Base-by-base conservation (phyloP, 2,113 vertebrate genomes). In the Heterocephalus glaber region DNA sequence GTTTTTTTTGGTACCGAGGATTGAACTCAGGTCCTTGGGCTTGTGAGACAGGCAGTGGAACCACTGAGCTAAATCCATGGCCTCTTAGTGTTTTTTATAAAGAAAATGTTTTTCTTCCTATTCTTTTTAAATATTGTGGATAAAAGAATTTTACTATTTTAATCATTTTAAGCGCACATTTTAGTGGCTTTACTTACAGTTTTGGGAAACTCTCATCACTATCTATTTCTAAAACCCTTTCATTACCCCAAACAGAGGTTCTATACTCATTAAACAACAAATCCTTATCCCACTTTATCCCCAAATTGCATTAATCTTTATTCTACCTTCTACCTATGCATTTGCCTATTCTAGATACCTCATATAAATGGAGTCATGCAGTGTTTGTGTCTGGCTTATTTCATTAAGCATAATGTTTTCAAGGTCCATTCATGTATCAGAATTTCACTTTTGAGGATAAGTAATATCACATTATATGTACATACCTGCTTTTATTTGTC, bases 361-460 rank as follows among this genome's bases (percentile, higher is more conserved):
- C 24, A 38, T 44, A 10, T 38, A 61, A 58, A 19, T 17, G 33
- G 33, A 80, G 49, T 13, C n/a, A 41, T 52, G 61, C 13, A 79
- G 47, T 87, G 56, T 85, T 86, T 44, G 86, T 66, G 41, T 63
- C 41, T 92, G 68, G 9, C 35, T 89, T 65, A 72, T 54, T 92
- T 96, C 30, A 92, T 38, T 38, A 85, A 92, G 19, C 47, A 63
- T 26, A 20, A 70, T 22, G 10, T 92, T 92, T 92, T 92, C 2
- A 41, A 52, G 56, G 33, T 89, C 89, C 35, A 85, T 89, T 35
- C 2, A 8, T n/a, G 4, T 52, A 52, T 81, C 19, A 81, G 33
- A 84, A 92, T 63, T 82, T 79, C 54, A 13, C 77, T 82, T 65
- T 92, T 38, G 61, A 54, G 17, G 44, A 19, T 38, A 68, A 56